These are phyloP conservation scores for Oceanodroma leucorhoa DNA, from an alignment of 2,797 vertebrate genomes.

Conservation along the genomic window DNA sequence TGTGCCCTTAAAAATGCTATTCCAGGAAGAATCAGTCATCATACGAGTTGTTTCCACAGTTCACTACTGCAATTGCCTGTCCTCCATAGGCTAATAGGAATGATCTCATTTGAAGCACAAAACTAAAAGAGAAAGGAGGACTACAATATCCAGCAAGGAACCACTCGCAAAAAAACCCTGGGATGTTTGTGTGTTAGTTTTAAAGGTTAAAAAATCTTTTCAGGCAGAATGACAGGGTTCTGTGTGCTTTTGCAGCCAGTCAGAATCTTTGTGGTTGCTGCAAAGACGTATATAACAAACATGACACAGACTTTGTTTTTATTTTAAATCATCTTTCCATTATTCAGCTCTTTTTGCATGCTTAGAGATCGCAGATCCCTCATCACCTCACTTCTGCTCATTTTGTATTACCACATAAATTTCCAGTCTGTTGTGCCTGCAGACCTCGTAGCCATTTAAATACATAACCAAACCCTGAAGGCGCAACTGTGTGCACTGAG, in stretches of 20 bases:
- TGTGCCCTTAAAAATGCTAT: slow-evolving; percentile 9
- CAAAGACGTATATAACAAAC: not conserved
- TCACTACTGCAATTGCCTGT: not conserved
- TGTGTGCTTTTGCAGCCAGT: not conserved
- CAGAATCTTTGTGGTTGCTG: not conserved
- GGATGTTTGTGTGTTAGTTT: not conserved
- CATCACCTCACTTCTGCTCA: not conserved
- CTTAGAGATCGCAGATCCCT: not conserved
- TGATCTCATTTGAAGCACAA: not conserved
- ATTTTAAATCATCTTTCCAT: not conserved
- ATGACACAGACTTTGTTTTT: not conserved
- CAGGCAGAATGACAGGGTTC: not conserved
- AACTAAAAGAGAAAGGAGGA: not conserved
- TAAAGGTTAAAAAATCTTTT: not conserved
- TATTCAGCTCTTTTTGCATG: not conserved
- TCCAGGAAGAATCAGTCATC: slow-evolving; percentile 9
- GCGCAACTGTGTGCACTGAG: not conserved
- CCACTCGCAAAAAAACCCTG: not conserved
- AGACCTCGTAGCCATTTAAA: not conserved
- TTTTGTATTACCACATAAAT: not conserved
- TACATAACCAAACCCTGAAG: not conserved
- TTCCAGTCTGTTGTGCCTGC: not conserved
- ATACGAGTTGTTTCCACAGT: not conserved
- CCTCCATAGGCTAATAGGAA: not conserved
- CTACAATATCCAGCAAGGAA: not conserved